Percentiles rank a stretch among this genome's conserved stretches.
phyloP scores from a whole-genome alignment of 1,140 invertebrate genomes.

The Papilio machaon region DNA sequence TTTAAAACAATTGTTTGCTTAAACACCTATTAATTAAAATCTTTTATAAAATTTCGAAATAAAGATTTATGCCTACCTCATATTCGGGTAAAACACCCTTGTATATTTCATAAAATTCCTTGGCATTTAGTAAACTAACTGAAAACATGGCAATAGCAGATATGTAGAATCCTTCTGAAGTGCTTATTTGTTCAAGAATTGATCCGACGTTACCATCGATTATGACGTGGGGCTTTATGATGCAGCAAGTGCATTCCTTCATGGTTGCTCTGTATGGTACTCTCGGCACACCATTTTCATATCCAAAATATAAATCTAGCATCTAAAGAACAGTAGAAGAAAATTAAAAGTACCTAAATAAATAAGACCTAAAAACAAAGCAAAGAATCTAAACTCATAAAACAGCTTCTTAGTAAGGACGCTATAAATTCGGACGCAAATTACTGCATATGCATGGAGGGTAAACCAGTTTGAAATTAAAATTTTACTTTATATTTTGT shows the following conservation, averaged over 20 bases:
- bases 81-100: slow-evolving; percentile 93
- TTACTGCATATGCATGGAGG: too few relatives aligned
- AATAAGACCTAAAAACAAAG: too few relatives aligned
- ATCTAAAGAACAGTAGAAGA: slow-evolving; percentile 72
- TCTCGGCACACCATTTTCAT: slow-evolving; percentile 69
- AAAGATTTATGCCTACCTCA: slow-evolving; percentile 79
- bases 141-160: slow-evolving; percentile 91
- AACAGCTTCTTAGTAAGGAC: too few relatives aligned
- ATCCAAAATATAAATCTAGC: slow-evolving; percentile 85
- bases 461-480: too few relatives aligned
- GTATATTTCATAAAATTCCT: slow-evolving; percentile 96
- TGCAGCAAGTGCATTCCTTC: slow-evolving; percentile 91
- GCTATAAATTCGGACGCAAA: too few relatives aligned
- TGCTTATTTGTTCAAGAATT: slow-evolving; percentile 89
- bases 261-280: slow-evolving; percentile 83
- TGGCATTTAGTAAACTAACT: slow-evolving; percentile 88
- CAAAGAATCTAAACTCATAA: too few relatives aligned
- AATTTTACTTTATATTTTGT: too few relatives aligned
- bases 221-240: slow-evolving; percentile 96
- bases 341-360: neutral
- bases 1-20: too few relatives aligned
- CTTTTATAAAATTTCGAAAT: neutral
- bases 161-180: slow-evolving; percentile 88
- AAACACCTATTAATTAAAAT: too few relatives aligned
- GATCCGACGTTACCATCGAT: slow-evolving; percentile 87